Conservation (phyloP, 2,113 vertebrate species). For the Tinamus guttatus region DNA sequence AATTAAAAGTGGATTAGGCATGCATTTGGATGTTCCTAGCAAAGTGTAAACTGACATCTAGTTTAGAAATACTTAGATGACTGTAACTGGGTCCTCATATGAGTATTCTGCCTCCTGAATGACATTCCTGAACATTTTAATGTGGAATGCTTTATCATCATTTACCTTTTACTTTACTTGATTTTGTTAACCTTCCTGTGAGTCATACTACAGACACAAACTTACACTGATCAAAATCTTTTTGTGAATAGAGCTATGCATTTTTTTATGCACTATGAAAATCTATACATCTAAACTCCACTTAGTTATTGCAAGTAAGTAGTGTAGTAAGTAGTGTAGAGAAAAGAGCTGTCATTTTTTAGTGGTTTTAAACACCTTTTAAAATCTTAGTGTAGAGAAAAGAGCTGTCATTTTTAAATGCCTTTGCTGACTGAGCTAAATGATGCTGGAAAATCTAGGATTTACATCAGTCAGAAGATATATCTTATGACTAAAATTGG, state of each 20-base stretch:
- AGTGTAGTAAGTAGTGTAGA: too few relatives aligned
- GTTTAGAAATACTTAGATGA: neutral
- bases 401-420: neutral
- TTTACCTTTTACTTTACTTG: neutral
- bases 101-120: neutral
- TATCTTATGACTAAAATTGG: neutral
- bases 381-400: slow-evolving; percentile 13
- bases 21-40: neutral
- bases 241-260: neutral
- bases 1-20: neutral
- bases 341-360: too few relatives aligned
- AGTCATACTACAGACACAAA: neutral
- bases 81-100: neutral
- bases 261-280: neutral
- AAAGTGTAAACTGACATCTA: neutral
- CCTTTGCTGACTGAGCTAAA: neutral
- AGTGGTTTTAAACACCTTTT: slow-evolving; percentile 7
- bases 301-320: neutral
- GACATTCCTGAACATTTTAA: neutral
- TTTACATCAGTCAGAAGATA: neutral
- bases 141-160: neutral
- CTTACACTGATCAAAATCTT: neutral
- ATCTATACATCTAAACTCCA: neutral
- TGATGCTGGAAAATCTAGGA: neutral
- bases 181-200: neutral